Evolutionary conservation across 2,797 vertebrate species (phyloP).

Genomic region (Antennarius maculatus): DNA sequence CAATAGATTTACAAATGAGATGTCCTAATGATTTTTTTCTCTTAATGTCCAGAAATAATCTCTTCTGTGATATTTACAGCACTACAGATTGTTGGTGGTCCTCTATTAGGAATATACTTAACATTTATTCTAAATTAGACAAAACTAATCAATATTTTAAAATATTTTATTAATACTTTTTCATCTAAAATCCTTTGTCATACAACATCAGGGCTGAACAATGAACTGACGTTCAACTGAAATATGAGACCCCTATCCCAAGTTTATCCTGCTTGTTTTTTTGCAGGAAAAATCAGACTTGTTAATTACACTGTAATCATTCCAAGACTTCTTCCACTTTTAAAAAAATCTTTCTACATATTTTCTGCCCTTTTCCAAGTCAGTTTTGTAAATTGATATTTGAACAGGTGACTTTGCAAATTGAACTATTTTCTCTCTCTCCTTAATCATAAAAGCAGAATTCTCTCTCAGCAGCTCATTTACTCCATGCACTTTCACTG

Average conservation of each 20-base stretch:
- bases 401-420: constrained; percentile 9
- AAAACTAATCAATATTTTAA: constrained; percentile 17
- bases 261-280: no score
- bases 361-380: neutral
- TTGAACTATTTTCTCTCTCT: constrained; percentile 20
- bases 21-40: no score
- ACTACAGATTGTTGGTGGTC: neutral
- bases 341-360: no score
- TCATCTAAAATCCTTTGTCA: no score
- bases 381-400: constrained; percentile 2
- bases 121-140: constrained; percentile 17
- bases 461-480: constrained; percentile 28
- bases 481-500: constrained; percentile 15
- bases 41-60: constrained; percentile 15
- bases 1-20: no score
- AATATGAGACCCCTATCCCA: constrained; percentile 4
- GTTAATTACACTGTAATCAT: no score
- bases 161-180: neutral
- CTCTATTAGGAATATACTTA: constrained; percentile 8
- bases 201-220: neutral
- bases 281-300: no score
- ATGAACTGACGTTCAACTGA: constrained; percentile 7
- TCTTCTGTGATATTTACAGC: neutral
- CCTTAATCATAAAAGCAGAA: constrained; percentile 25
- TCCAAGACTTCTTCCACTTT: no score